Percentiles rank a stretch among this genome's conserved stretches.
Conservation (phyloP, 2,113 vertebrate species). For the Malurus alboscapulatus region DNA sequence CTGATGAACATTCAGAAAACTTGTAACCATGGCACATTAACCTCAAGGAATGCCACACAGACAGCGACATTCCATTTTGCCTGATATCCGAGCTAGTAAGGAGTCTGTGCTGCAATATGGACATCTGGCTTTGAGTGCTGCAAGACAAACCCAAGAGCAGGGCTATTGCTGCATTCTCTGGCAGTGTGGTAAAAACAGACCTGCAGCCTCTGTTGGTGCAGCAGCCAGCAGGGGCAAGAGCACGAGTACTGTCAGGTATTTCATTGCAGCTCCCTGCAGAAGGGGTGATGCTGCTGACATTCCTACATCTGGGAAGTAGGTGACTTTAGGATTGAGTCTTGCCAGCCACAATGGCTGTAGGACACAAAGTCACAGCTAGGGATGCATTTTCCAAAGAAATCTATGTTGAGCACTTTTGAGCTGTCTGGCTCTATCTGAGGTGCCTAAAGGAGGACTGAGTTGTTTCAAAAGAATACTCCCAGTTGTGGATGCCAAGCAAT, state of each 20-base stretch:
- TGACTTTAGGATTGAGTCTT: not conserved
- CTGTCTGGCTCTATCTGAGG: not conserved
- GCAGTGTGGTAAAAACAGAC: not conserved
- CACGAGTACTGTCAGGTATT: not conserved
- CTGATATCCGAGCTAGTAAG: not conserved
- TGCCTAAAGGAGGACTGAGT: conserved; percentile 18
- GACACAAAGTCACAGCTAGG: conserved; percentile 27
- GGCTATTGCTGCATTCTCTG: not conserved
- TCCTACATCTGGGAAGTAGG: not conserved
- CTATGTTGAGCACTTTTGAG: conserved; percentile 16
- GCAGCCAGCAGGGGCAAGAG: not conserved
- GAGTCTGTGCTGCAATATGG: not conserved
- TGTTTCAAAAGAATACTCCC: conserved; percentile 26
- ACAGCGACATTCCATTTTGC: not conserved
- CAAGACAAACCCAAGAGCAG: not conserved
- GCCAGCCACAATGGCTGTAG: not conserved
- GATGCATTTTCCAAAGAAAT: conserved; percentile 16
- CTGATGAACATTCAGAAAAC: not conserved
- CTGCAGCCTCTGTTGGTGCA: not conserved
- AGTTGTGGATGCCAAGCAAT: conserved; percentile 17
- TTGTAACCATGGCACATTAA: not conserved
- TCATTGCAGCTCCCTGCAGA: not conserved
- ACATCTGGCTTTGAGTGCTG: not conserved
- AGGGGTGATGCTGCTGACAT: not conserved
- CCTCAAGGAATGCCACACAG: not conserved